Conservation (phyloP, 2,797 vertebrate genomes). For the Babyrousa celebensis region DNA sequence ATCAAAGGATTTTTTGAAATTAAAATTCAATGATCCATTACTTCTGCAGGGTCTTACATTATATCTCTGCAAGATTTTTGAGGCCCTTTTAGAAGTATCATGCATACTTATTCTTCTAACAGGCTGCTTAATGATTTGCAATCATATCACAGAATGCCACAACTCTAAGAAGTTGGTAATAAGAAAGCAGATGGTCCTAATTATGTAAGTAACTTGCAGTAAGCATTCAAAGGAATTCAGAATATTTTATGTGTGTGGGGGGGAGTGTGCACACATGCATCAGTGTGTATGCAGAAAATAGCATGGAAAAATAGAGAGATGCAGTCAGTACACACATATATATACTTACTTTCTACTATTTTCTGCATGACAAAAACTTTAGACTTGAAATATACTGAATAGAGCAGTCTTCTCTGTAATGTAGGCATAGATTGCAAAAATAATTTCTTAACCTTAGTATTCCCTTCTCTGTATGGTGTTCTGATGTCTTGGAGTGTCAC, state of each 20-base stretch:
- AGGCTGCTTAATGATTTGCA: constrained; percentile 79
- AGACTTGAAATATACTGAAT: constrained; percentile 63
- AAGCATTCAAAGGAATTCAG: constrained; percentile 77
- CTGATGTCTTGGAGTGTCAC: constrained; percentile 6
- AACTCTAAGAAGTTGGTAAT: constrained; percentile 75
- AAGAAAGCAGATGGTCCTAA: constrained; percentile 83
- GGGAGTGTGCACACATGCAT: too few relatives aligned
- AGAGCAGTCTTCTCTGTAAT: not conserved
- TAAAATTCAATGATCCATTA: constrained; percentile 25
- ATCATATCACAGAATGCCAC: constrained; percentile 56
- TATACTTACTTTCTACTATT: constrained; percentile 28
- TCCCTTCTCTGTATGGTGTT: constrained; percentile 51
- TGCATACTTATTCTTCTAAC: constrained; percentile 63
- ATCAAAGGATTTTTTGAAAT: constrained; percentile 6
- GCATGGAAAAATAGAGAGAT: not conserved
- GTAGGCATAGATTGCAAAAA: constrained; percentile 69
- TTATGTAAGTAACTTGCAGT: constrained; percentile 84
- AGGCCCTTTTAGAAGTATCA: not conserved
- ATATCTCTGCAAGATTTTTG: not conserved
- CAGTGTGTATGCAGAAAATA: not conserved
- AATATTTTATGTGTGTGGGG: not conserved
- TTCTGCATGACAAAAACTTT: constrained; percentile 69
- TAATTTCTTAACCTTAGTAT: constrained; percentile 70
- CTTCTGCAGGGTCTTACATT: not conserved
- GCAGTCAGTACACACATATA: not conserved